Conservation (phyloP, 2,797 vertebrate genomes). For the Carduelis carduelis region DNA sequence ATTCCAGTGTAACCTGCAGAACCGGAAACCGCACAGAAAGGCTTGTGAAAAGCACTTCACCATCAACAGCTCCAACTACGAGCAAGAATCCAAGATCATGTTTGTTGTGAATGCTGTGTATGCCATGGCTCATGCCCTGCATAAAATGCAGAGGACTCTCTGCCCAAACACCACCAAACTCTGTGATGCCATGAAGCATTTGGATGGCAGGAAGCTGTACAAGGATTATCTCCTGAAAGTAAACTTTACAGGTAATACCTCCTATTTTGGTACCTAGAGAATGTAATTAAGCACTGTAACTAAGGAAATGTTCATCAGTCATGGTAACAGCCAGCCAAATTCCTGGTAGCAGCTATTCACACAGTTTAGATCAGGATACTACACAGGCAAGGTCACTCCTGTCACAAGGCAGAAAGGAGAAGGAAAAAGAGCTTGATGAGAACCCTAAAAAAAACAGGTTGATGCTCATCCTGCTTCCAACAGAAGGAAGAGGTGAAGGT, state of each 20-base stretch:
- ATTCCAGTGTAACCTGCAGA: conserved; percentile 90
- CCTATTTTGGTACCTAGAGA: neutral
- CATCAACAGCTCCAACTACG: conserved; percentile 88
- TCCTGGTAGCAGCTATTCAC: neutral
- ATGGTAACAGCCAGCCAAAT: neutral
- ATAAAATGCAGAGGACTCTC: conserved; percentile 91
- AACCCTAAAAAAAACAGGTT: neutral
- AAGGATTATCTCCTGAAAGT: conserved; percentile 95
- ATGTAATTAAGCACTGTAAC: neutral
- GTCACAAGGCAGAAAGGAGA: neutral
- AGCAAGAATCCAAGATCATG: conserved; percentile 99
- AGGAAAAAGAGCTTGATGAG: neutral
- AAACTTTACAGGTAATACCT: conserved; percentile 91
- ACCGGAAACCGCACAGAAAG: conserved; percentile 72
- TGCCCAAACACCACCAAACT: conserved; percentile 93
- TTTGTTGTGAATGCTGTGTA: conserved; percentile 99
- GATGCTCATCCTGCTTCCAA: neutral
- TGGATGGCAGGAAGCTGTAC: conserved; percentile 93
- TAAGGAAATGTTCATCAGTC: neutral
- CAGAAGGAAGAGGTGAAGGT: neutral
- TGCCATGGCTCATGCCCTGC: conserved; percentile 93
- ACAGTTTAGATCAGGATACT: neutral
- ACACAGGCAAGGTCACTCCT: neutral
- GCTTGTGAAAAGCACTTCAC: conserved; percentile 84
- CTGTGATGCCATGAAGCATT: conserved; percentile 91